Base-by-base conservation (phyloP, 2,888 invertebrate genomes). In the Zygothrica quintamaculata region DNA sequence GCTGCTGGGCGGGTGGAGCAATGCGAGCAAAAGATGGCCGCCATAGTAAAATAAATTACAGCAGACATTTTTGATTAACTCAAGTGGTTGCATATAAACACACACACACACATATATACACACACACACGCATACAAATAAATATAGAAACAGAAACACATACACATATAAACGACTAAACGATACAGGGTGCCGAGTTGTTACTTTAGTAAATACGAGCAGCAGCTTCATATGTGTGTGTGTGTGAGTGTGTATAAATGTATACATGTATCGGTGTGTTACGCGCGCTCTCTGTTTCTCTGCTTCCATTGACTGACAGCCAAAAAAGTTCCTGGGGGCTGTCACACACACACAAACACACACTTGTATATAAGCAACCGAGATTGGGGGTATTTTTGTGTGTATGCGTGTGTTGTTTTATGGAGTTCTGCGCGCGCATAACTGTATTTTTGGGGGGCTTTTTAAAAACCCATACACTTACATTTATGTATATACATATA, bases 51-150 rank as follows among this genome's bases (percentile, higher is more conserved):
- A 87, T 80, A 84, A 88, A 88, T 87, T 89, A 88, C 87, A 84
- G 89, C 88, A 89, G 89, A 89, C 89, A 89, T 89, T 88, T 89
- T 89, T 89, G 89, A 87, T 89, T 88, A 89, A 89, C 84, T 84
- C 84, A 84, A 84, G 84, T 84, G 84, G 87, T 82, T 82, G 82
- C 84, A 86, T 70, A 77, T 67, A 77, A 64, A 74, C 60, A 81
- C 42, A 74, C 50, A 55, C 47, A 47, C 58, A 58, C 26, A 57
- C 31, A 59, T 33, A 36, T 33, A 40, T 39, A 43, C 37, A 58
- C 40, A 48, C 15, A 51, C 7, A 36, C 37, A 29, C 15, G 46
- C 50, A 16, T 9, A 52, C 53, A 22, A 56, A 33, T 33, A 3
- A 9, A 29, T 11, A 9, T 42, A 25, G 11, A 34, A 31, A 48